phyloP scores from a whole-genome alignment of 2,113 vertebrate genomes.

The Eonycteris spelaea region DNA sequence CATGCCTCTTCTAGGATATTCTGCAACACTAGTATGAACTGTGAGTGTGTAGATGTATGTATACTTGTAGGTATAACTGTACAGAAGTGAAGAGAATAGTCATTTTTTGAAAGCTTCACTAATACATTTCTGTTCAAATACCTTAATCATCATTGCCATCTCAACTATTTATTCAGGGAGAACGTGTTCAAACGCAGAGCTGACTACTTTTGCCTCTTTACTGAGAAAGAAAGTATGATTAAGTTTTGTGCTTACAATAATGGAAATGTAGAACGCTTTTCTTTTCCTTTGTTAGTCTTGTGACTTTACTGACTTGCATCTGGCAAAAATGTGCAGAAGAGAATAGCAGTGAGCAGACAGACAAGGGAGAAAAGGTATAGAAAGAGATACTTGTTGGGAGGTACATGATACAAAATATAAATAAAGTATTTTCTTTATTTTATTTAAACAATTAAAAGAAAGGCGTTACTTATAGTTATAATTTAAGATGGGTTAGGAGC shows the following conservation, averaged over 20 bases:
- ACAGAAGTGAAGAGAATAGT: not conserved
- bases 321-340: slow-evolving; percentile 14
- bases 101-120: not conserved
- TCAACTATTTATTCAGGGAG: not conserved
- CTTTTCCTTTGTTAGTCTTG: slow-evolving; percentile 4
- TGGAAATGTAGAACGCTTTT: not conserved
- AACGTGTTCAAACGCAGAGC: not conserved
- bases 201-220: not conserved
- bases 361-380: not conserved
- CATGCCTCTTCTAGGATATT: not conserved
- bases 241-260: not conserved
- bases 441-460: slow-evolving; percentile 10
- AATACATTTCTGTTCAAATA: not conserved
- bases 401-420: slow-evolving; percentile 9
- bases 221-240: slow-evolving; percentile 22
- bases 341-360: not conserved
- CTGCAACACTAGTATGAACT: not conserved
- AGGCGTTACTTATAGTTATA: not conserved
- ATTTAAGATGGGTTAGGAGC: not conserved
- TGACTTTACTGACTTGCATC: slow-evolving; percentile 32
- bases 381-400: not conserved
- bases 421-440: slow-evolving; percentile 6
- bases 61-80: not conserved
- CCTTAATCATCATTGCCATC: not conserved
- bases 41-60: not conserved